Evolutionary conservation across 2,888 invertebrate genomes (phyloP), one percentile per base, ranked within the genome.

Genomic region (Boloria selene): DNA sequence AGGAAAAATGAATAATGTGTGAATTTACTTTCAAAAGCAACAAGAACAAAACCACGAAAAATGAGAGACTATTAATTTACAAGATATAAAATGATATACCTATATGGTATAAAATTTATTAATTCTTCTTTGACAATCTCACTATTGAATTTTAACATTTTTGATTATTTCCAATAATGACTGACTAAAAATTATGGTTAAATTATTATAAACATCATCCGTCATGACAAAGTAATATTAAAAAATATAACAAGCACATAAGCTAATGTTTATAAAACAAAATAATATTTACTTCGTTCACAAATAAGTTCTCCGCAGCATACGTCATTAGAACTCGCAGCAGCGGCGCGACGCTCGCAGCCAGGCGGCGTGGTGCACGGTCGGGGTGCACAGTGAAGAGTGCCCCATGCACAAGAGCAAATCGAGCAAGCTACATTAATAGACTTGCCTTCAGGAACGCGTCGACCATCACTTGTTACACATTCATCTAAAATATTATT

Each of bases 281-380:
- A 14, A 49, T 47, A 58, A 26, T 49, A 56, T 58, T 49, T 78
- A 88, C 89, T 84, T 73, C 76, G 70, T 16, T 80, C 74, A 72
- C 90, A 90, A 52, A 86, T 65, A 3, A 90, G 72, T 55, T 88
- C 85, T 0, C 88, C 90, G 61, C 90, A 91, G 71, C 90, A 90
- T 14, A 79, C 64, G 54, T 87, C 85, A 0, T 61, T 74, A 3
- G 76, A 67, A 66, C 69, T 77, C 58, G 53, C 68, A 51, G 64
- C 68, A 10, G 78, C 74, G 0, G 79, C 75, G 2, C 74, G 80
- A 31, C 74, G 74, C 66, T 79, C 84, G 53, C 81, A 80, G 0
- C 76, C 72, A 1, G 81, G 79, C 0, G 83, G 74, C 4, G 64
- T 70, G 68, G 68, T 75, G 73, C 89, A 89, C 0, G 79, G 67